Percentiles rank a stretch among this genome's conserved stretches.
phyloP scores from a whole-genome alignment of 2,797 vertebrate genomes.

The Sebastes trivittatus region DNA sequence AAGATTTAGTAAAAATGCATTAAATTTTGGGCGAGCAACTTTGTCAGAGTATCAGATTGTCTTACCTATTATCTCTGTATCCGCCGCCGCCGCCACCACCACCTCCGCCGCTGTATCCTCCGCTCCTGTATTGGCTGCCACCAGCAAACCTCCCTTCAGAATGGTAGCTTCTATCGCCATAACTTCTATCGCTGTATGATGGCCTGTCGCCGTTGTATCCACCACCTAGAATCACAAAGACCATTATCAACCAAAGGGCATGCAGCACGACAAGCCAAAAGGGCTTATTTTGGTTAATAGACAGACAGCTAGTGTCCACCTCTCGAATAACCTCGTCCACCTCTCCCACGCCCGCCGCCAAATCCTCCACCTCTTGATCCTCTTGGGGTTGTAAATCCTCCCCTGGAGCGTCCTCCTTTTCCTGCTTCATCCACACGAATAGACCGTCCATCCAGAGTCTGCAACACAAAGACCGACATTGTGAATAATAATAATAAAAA shows the following conservation, averaged over 20 bases:
- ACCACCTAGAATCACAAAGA: slow-evolving; percentile 17
- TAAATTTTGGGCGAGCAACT: rapidly evolving
- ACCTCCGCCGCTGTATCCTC: slow-evolving; percentile 8
- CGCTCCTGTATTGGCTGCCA: slow-evolving; percentile 54
- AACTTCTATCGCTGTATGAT: slow-evolving; percentile 61
- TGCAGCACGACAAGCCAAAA: background rate
- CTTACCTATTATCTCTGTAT: slow-evolving; percentile 75
- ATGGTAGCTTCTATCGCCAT: slow-evolving; percentile 65
- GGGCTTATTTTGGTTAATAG: too few relatives aligned
- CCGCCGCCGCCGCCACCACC: slow-evolving; percentile 50
- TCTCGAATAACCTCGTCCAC: slow-evolving; percentile 72
- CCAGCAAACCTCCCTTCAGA: slow-evolving; percentile 61
- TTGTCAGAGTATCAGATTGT: rapidly evolving
- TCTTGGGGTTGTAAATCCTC: background rate
- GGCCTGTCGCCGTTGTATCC: slow-evolving; percentile 66
- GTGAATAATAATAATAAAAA: background rate
- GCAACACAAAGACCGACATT: background rate
- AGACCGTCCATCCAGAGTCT: slow-evolving; percentile 92
- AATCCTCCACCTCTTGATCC: too few relatives aligned
- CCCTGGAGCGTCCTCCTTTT: slow-evolving; percentile 83
- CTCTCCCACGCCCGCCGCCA: slow-evolving; percentile 81
- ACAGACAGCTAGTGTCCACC: slow-evolving; percentile 45
- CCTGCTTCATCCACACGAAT: slow-evolving; percentile 97
- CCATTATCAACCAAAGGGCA: background rate
- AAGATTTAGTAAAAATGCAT: too few relatives aligned